These are phyloP conservation scores for Exaiptasia diaphana DNA, from an alignment of 64 coral and sea anemone genomes.

Conservation along the genomic window DNA sequence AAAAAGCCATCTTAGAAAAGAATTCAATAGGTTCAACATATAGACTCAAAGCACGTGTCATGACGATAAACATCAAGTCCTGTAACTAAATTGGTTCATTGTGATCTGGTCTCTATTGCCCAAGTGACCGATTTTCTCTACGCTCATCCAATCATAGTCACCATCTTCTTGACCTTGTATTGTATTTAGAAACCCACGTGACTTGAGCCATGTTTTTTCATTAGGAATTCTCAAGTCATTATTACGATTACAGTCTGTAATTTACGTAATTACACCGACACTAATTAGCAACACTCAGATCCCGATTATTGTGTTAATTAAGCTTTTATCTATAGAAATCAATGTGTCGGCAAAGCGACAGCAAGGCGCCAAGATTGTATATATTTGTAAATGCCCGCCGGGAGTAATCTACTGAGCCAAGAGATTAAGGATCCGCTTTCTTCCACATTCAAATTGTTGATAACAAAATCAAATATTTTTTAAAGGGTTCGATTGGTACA, in stretches of 20 bases:
- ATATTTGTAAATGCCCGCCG: conserved; percentile 81
- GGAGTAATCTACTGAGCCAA: conserved; percentile 64
- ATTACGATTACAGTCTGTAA: conserved; percentile 94
- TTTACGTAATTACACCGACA: conserved; percentile 99
- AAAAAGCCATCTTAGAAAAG: conserved; percentile 31
- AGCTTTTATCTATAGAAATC: conserved; percentile 91
- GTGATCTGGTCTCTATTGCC: conserved; percentile 84
- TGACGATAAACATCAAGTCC: conserved; percentile 82
- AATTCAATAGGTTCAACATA: conserved; percentile 81
- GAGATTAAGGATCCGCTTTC: conserved; percentile 84
- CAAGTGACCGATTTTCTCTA: background rate
- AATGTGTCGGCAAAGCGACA: conserved; percentile 89
- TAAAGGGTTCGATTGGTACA: conserved; percentile 69
- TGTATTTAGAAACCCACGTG: conserved; percentile 88
- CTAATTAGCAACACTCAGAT: conserved; percentile 98
- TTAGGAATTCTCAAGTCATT: conserved; percentile 95
- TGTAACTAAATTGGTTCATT: conserved; percentile 91
- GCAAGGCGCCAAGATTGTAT: conserved; percentile 74
- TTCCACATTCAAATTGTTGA: conserved; percentile 88
- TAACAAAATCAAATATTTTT: conserved; percentile 99
- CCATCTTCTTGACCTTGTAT: conserved; percentile 41
- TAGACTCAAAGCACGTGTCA: conserved; percentile 87
- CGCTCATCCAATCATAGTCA: conserved; percentile 48
- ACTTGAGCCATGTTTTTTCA: conserved; percentile 68
- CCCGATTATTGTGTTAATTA: conserved; percentile 99